Evolutionary conservation across 2,888 invertebrate genomes (phyloP), one percentile per base, ranked within the genome.

Genomic region (Apoda limacodes): DNA sequence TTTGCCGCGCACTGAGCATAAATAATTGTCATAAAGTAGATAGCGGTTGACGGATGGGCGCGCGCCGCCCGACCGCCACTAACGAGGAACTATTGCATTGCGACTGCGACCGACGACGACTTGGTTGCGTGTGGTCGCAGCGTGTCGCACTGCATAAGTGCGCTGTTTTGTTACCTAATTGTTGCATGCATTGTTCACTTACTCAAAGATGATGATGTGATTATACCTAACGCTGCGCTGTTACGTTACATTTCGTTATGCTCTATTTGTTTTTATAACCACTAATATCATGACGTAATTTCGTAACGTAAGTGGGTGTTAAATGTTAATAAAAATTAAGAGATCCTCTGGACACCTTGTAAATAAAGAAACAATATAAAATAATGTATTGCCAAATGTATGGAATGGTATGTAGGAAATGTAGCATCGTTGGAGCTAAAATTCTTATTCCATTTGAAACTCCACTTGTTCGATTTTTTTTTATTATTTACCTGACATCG

Each of bases 11-110:
- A 57, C 66, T 52, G 59, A 69, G 70, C 75, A 78, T 80, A 80
- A 80, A 80, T 80, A 72, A 75, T 76, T 80, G 75, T 80, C 78
- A 78, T 76, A 74, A 67, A 66, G 60, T 52, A 75, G 80, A 80
- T 76, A 78, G 63, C 50, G 52, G 39, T 55, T 76, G 78, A 76
- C 71, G 72, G 76, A 80, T 78, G 67, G 57, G 54, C 53, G 45
- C 53, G 43, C 55, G 44, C 50, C 47, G 17, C 17, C 7, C 5
- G 7, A 42, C 47, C 45, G 50, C 48, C 43, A 45, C 56, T 70
- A 69, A 71, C 71, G 63, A 74, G 71, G 65, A 71, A 72, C 55
- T 52, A 48, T 43, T 38, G n/a, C n/a, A n/a, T n/a, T n/a, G n/a
- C n/a, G n/a, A n/a, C n/a, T n/a, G n/a, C n/a, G n/a, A n/a, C n/a